Evolutionary conservation across 2,797 vertebrate genomes (phyloP).

Genomic region (Myiotriccus ornatus): DNA sequence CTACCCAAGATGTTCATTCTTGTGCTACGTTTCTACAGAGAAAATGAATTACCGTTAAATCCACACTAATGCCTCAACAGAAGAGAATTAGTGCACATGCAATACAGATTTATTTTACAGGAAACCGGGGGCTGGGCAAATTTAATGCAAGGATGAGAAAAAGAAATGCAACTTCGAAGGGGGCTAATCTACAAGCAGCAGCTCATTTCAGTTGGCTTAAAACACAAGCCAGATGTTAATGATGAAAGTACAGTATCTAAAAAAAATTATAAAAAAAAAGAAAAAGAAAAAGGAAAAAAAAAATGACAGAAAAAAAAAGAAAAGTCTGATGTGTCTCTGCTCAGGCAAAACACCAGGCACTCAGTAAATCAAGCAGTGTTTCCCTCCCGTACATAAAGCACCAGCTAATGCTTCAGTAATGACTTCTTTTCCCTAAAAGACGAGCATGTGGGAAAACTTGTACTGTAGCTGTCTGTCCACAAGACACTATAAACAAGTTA

Average conservation of each 20-base stretch:
- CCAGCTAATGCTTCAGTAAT: constrained; percentile 58
- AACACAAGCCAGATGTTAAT: constrained; percentile 54
- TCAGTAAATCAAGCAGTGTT: constrained; percentile 63
- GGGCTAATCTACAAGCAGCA: constrained; percentile 56
- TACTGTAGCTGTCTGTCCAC: constrained; percentile 67
- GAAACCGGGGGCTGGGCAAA: constrained; percentile 54
- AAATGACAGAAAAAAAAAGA: constrained; percentile 23
- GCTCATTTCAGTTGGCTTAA: constrained; percentile 57
- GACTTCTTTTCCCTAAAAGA: constrained; percentile 56
- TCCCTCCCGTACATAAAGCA: constrained; percentile 65
- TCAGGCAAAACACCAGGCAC: constrained; percentile 64
- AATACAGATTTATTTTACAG: constrained; percentile 61
- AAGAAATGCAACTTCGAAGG: constrained; percentile 54
- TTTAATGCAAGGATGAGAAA: constrained; percentile 60
- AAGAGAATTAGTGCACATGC: constrained; percentile 64
- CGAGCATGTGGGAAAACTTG: constrained; percentile 67
- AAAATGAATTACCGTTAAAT: constrained; percentile 58
- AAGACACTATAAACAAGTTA: constrained; percentile 70
- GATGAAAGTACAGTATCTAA: constrained; percentile 45
- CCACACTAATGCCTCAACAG: constrained; percentile 15
- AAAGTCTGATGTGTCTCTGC: constrained; percentile 40
- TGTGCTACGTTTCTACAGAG: constrained; percentile 89
- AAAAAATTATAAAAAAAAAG: no score
- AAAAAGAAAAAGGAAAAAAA: not conserved
- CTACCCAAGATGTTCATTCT: constrained; percentile 93